Conservation (phyloP, 1,140 invertebrate species). For the Pemphigus obesinymphae region DNA sequence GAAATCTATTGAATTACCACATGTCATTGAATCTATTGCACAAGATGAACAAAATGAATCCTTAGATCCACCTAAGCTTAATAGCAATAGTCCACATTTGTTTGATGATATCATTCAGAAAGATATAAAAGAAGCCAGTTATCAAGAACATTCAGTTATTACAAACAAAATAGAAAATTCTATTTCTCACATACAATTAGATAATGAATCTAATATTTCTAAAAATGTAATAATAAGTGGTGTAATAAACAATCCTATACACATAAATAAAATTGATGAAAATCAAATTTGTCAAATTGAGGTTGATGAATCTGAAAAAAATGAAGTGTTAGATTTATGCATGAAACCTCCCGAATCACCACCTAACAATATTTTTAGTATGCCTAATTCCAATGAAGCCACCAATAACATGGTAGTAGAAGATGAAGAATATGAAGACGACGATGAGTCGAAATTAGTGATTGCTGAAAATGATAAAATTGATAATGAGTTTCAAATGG, state of each 20-base stretch:
- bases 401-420: conserved; percentile 46
- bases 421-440: conserved; percentile 49
- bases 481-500: not conserved
- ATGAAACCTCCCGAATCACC: conserved; percentile 55
- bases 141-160: not conserved
- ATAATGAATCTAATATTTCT: not conserved
- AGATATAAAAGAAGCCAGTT: not conserved
- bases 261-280: not conserved
- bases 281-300: not conserved
- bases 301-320: conserved; percentile 3
- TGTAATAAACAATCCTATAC: not conserved
- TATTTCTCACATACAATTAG: not conserved
- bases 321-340: conserved; percentile 56
- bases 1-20: not conserved
- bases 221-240: not conserved
- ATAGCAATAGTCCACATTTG: not conserved
- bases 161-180: not conserved
- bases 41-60: too few species aligned
- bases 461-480: conserved; percentile 11
- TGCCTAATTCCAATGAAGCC: not conserved
- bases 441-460: conserved; percentile 37
- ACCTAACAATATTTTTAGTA: conserved; percentile 46
- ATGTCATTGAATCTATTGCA: not conserved
- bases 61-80: not conserved
- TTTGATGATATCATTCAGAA: not conserved